Base-by-base conservation (phyloP, 2,113 vertebrate genomes). In the Atrichornis clamosus region DNA sequence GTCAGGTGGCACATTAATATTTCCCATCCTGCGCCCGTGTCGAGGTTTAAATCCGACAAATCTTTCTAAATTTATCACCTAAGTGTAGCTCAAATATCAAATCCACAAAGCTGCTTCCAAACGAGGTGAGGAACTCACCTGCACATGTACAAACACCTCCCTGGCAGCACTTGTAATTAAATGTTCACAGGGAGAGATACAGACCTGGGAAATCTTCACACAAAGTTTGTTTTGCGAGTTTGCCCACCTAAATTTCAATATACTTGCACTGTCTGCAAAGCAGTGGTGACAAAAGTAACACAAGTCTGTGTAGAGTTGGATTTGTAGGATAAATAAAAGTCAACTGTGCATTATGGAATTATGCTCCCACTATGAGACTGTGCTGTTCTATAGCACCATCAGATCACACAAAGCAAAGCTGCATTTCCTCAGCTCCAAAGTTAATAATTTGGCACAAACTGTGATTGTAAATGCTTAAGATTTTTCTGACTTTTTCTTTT, bases 131-230 rank as follows among this genome's bases (percentile, higher is more conserved):
- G 79, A 94, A 79, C 74, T 90, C 85, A 74, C 37, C 87, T 35
- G 21, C 55, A 75, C 79, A 1, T 3, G 77, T 50, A 75, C 89
- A 91, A 68, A 69, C 11, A 28, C 49, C 53, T 67, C 69, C 82
- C 60, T 64, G 68, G 58, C 67, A 92, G 49, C 47, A 42, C 47
- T 74, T 88, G 78, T 74, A 92, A 97, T 96, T 96, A 97, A 96
- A 97, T 79, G 75, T 65, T 95, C 91, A 17, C 72, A 56, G 69
- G 46, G 46, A 85, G 80, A 85, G 91, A 90, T 7, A 13, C 7
- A 82, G 83, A 79, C 35, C 55, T 53, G 70, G 77, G 55, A 83
- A 90, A 93, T 58, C 80, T 68, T 69, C 30, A 47, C 69, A 44
- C 65, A 28, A n/a, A 60, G 74, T 90, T 95, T 81, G 44, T 73